Evolutionary conservation across 2,888 invertebrate genomes (phyloP), one percentile per base, ranked within the genome.

Genomic region (Cerastoderma edule): DNA sequence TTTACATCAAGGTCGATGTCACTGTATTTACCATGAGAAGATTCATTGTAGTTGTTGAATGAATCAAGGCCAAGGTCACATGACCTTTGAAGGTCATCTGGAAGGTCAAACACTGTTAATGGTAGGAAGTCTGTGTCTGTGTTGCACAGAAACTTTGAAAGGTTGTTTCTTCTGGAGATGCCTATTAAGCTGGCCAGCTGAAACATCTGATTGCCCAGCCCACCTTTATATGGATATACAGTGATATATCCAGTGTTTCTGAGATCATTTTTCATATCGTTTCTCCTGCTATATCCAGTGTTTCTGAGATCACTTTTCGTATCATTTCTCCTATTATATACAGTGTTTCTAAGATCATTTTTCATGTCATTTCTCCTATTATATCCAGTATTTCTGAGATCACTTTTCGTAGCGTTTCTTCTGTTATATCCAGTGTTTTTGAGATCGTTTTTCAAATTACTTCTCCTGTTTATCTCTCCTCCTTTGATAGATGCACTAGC

Each of bases 151-250:
- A 83, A 75, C n/a, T 76, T 54, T 13, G 48, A 44, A n/a, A 70
- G 70, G 27, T 77, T 68, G 28, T 72, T 71, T 3, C 8, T 46
- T 2, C 57, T 33, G 8, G 84, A 78, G 22, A 80, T 76, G 6
- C 84, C 84, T 3, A 78, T 53, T 60, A 84, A 46, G 13, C 72
- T 74, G 16, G 84, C 82, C 27, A 80, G 67, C 64, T 82, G 78
- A 53, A 84, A 84, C 76, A 84, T 73, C 65, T 80, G 80, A 54
- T 84, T 82, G 3, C 84, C 80, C 28, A 84, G 60, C 13, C 78
- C 44, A 6, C 84, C 82, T 50, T 63, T 73, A 3, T 68, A 56
- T 8, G 69, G 70, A 50, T 63, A 53, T 19, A 73, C 46, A 2
- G 77, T 78, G 6, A 78, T 70, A 35, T 66, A 70, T 28, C 64